phyloP scores from a whole-genome alignment of 2,888 invertebrate genomes.

The Lepidocyrtinus sp. region DNA sequence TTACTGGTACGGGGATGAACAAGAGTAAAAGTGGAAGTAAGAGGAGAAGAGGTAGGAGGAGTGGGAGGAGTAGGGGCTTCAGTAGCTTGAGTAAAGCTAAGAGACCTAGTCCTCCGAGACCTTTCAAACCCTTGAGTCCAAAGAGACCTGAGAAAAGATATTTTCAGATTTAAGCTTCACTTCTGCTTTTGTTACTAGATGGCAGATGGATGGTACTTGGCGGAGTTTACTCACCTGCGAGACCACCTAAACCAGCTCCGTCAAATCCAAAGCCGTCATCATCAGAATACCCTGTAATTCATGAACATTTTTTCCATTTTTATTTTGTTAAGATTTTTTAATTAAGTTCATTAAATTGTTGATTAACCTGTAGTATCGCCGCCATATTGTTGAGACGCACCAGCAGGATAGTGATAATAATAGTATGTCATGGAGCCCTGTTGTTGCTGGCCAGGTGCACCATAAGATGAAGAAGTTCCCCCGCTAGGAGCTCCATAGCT shows the following conservation, averaged over 20 bases:
- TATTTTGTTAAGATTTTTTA: not conserved
- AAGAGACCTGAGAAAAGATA: no score
- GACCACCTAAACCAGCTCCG: slow-evolving; percentile 58
- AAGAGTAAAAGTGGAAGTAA: slow-evolving; percentile 64
- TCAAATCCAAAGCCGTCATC: slow-evolving; percentile 63
- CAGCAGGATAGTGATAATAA: slow-evolving; percentile 65
- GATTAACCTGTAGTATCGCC: slow-evolving; percentile 61
- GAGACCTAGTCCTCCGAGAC: slow-evolving; percentile 59
- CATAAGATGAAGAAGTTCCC: slow-evolving; percentile 15
- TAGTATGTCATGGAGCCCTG: slow-evolving; percentile 68
- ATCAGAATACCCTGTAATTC: slow-evolving; percentile 58
- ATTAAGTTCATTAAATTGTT: not conserved
- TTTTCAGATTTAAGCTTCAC: no score
- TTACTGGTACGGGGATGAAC: slow-evolving; percentile 67
- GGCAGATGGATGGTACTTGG: no score
- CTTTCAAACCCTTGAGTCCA: slow-evolving; percentile 62
- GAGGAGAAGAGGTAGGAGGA: slow-evolving; percentile 64
- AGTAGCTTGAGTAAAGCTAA: slow-evolving; percentile 66
- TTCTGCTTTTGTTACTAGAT: no score
- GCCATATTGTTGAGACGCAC: slow-evolving; percentile 41
- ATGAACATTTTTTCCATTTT: slow-evolving; percentile 1
- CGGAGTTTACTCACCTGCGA: no score
- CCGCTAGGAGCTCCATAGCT: slow-evolving; percentile 33
- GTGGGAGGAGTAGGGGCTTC: slow-evolving; percentile 65
- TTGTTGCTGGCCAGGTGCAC: slow-evolving; percentile 47